A percentile compares a stretch with the other conserved stretches of the same genome.
These are phyloP conservation scores for Heliangelus exortis DNA, from an alignment of 2,797 vertebrate species.

Conservation along the genomic window DNA sequence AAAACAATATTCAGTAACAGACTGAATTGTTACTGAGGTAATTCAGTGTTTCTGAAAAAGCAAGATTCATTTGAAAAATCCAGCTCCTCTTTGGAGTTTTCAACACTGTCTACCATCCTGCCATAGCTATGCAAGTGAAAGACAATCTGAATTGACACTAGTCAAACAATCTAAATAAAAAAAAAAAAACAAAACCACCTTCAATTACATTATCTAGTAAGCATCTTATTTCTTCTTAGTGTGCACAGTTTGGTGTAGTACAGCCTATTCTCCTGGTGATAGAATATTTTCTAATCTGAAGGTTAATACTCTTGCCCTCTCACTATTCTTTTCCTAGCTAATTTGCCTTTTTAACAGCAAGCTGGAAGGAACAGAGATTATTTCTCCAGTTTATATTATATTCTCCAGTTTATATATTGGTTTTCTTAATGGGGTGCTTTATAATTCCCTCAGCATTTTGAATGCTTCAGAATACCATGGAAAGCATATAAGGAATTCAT, in stretches of 20 bases:
- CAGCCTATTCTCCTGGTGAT: slow-evolving; percentile 25
- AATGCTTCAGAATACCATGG: background rate
- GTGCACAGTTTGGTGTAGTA: slow-evolving; percentile 60
- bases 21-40: background rate
- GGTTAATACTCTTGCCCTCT: slow-evolving; percentile 70
- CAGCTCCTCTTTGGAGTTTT: background rate
- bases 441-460: slow-evolving; percentile 9
- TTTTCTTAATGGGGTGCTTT: slow-evolving; percentile 37
- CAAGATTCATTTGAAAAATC: background rate
- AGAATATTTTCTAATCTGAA: slow-evolving; percentile 61
- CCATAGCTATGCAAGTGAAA: background rate
- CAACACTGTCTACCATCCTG: background rate
- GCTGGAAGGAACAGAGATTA: slow-evolving; percentile 3
- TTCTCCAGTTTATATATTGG: slow-evolving; percentile 28
- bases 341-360: slow-evolving; percentile 65
- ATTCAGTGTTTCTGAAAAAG: background rate
- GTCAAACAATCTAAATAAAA: background rate
- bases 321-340: slow-evolving; percentile 30
- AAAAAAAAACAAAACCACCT: background rate
- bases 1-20: background rate
- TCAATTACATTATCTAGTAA: slow-evolving; percentile 71
- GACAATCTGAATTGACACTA: slow-evolving; percentile 31
- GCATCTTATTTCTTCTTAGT: slow-evolving; percentile 53
- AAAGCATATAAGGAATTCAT: background rate
- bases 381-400: slow-evolving; percentile 30